Percentiles rank a stretch among this genome's conserved stretches.
phyloP scores from a whole-genome alignment of 1,140 invertebrate species.

The Hylaeus volcanicus region DNA sequence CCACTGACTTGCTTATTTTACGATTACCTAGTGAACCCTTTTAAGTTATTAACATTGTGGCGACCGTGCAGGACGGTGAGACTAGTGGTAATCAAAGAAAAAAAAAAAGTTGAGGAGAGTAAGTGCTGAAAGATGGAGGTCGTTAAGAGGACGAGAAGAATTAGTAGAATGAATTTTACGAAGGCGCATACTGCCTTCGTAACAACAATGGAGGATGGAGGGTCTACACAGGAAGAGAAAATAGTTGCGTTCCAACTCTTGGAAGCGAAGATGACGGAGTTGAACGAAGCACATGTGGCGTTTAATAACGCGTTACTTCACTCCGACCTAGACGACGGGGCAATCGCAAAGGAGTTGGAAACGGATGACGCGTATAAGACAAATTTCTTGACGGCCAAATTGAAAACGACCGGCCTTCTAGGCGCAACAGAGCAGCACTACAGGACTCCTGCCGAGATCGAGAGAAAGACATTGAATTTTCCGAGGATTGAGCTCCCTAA shows the following conservation, averaged over 20 bases:
- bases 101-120: too few relatives aligned
- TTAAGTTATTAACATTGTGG: too few relatives aligned
- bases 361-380: slow-evolving; percentile 46
- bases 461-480: slow-evolving; percentile 49
- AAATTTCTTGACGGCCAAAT: slow-evolving; percentile 32
- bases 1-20: too few relatives aligned
- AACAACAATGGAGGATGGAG: background rate
- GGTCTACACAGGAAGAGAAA: background rate
- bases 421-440: background rate
- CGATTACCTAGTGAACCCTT: too few relatives aligned
- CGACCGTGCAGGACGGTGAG: too few relatives aligned
- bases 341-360: slow-evolving; percentile 42
- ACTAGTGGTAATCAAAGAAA: too few relatives aligned
- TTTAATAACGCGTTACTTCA: slow-evolving; percentile 2
- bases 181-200: background rate
- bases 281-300: background rate
- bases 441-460: background rate
- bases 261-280: background rate
- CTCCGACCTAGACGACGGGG: slow-evolving; percentile 5
- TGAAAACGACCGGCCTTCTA: background rate
- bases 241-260: slow-evolving; percentile 1
- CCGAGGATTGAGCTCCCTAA: slow-evolving; percentile 63
- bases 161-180: too few relatives aligned
- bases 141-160: too few relatives aligned
- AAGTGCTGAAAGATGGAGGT: too few relatives aligned